Evolutionary conservation across 2,797 vertebrate genomes (phyloP).

Genomic region (Diplodus puntazzo): DNA sequence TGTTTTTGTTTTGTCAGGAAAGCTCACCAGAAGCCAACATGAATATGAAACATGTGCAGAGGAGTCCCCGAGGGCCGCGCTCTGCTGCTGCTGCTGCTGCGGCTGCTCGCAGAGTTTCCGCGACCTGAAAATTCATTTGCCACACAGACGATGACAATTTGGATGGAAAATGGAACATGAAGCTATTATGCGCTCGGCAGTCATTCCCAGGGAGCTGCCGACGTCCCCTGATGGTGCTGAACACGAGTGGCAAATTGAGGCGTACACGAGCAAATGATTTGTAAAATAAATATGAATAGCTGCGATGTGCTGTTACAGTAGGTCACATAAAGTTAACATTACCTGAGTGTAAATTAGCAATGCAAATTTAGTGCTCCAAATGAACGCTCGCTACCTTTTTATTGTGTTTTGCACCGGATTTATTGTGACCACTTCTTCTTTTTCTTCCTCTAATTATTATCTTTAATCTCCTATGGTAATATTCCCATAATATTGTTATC

Average conservation of each 20-base stretch:
- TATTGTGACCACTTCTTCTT: conserved; percentile 32
- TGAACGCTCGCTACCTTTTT: conserved; percentile 24
- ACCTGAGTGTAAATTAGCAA: conserved; percentile 49
- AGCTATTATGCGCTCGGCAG: conserved; percentile 57
- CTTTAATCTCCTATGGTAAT: conserved; percentile 67
- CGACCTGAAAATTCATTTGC: conserved; percentile 71
- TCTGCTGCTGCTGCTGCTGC: conserved; percentile 21
- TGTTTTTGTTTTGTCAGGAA: conserved; percentile 78
- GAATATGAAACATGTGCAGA: conserved; percentile 80
- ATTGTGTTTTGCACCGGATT: conserved; percentile 34
- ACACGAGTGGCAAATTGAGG: conserved; percentile 66
- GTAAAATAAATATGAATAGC: conserved; percentile 56
- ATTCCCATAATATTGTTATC: conserved; percentile 54
- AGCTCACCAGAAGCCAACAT: conserved; percentile 78
- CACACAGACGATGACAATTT: conserved; percentile 66
- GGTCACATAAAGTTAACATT: conserved; percentile 68
- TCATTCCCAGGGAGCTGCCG: conserved; percentile 57
- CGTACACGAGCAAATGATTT: conserved; percentile 46
- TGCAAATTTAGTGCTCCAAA: conserved; percentile 39
- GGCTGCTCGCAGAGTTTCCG: conserved; percentile 57
- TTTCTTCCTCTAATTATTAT: conserved; percentile 47
- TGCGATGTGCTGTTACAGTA: conserved; percentile 39
- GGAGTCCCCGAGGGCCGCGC: conserved; percentile 59
- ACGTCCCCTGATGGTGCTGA: conserved; percentile 67
- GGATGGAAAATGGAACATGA: conserved; percentile 70